Evolutionary conservation across 2,888 invertebrate species (phyloP).

Genomic region (Drosophila barbarae): DNA sequence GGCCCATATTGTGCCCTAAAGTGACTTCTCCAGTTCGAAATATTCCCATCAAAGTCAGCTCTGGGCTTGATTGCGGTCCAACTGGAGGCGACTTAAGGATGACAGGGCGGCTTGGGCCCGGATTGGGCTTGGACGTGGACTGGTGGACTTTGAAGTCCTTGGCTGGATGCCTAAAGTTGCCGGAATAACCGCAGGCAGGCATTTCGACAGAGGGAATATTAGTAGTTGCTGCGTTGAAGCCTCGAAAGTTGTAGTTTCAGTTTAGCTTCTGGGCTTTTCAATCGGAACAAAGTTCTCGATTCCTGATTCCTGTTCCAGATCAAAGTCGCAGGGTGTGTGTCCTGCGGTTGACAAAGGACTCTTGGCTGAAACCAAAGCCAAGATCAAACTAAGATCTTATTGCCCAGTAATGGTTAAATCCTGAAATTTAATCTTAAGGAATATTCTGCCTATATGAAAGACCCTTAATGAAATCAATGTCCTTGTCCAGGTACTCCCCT

Average conservation of each 20-base stretch:
- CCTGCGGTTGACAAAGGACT: slow-evolving; percentile 1
- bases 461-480: not conserved
- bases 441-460: not conserved
- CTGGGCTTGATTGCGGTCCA: slow-evolving; percentile 28
- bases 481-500: not conserved
- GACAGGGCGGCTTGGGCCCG: not conserved
- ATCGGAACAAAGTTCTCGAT: slow-evolving; percentile 4
- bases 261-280: slow-evolving; percentile 10
- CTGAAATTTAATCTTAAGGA: not conserved
- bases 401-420: too few species aligned
- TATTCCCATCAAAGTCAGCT: slow-evolving; percentile 41
- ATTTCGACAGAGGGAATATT: not conserved
- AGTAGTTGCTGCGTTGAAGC: not conserved
- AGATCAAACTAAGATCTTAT: not conserved
- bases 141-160: slow-evolving; percentile 17
- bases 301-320: not conserved
- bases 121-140: not conserved
- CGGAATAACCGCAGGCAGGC: slow-evolving; percentile 13
- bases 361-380: not conserved
- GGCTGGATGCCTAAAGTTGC: slow-evolving; percentile 9
- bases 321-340: not conserved
- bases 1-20: slow-evolving; percentile 6
- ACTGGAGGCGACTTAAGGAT: slow-evolving; percentile 8
- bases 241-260: slow-evolving; percentile 3
- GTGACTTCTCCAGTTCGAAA: slow-evolving; percentile 31